phyloP scores from a whole-genome alignment of 1,140 invertebrate species.

The Nebria ingens region DNA sequence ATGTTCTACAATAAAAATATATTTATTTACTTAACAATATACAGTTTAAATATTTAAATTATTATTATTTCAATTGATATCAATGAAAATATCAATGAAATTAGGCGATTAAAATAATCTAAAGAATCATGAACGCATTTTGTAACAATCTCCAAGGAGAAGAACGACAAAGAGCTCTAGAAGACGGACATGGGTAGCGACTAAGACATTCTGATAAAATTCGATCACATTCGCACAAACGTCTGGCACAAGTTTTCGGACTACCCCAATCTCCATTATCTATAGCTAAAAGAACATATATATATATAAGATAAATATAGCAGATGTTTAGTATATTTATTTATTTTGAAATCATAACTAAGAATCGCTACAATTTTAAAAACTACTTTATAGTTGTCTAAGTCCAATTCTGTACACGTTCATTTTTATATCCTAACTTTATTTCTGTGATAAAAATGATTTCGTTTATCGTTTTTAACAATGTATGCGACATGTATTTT shows the following conservation, averaged over 20 bases:
- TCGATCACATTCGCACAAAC: constrained; percentile 78
- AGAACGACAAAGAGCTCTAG: constrained; percentile 56
- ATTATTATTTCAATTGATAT: too few relatives aligned
- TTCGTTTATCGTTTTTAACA: too few relatives aligned
- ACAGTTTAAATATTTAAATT: too few relatives aligned
- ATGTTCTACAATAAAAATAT: too few relatives aligned
- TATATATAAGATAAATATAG: constrained; percentile 12
- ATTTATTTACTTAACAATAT: too few relatives aligned
- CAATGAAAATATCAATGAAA: background rate
- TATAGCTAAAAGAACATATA: constrained; percentile 40
- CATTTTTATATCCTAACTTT: too few relatives aligned
- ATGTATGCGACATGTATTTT: too few relatives aligned
- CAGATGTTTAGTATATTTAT: background rate
- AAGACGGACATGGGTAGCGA: constrained; percentile 61
- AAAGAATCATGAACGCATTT: constrained; percentile 36
- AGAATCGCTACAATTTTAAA: background rate
- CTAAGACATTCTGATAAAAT: constrained; percentile 67
- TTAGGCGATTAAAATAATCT: background rate
- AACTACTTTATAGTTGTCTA: background rate
- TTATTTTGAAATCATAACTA: background rate
- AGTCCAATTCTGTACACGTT: too few relatives aligned
- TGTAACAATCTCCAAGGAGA: constrained; percentile 61
- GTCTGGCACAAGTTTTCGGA: constrained; percentile 56
- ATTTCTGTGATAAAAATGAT: too few relatives aligned
- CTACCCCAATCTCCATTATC: constrained; percentile 55